Evolutionary conservation across 2,797 vertebrate genomes (phyloP).

Genomic region (Scarus forsteni): DNA sequence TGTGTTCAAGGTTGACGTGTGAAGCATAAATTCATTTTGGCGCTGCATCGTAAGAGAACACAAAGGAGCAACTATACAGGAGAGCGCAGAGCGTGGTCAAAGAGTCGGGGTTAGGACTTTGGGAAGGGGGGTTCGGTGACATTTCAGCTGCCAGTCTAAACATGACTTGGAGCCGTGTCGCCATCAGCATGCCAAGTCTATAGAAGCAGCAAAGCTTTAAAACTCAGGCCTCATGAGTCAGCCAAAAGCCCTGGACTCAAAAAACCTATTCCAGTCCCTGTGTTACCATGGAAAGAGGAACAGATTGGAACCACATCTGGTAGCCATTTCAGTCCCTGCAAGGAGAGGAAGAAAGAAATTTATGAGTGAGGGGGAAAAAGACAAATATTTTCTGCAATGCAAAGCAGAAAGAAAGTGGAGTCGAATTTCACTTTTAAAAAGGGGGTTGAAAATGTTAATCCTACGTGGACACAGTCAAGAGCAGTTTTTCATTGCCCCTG

Average conservation of each 20-base stretch:
- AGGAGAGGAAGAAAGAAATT: constrained; percentile 87
- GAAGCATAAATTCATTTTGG: constrained; percentile 43
- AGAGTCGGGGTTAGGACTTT: constrained; percentile 53
- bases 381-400: constrained; percentile 94
- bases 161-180: constrained; percentile 72
- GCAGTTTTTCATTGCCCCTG: constrained; percentile 31
- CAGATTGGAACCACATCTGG: constrained; percentile 96
- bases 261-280: constrained; percentile 81
- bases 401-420: constrained; percentile 90
- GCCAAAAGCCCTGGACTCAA: constrained; percentile 80
- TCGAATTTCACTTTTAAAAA: constrained; percentile 80
- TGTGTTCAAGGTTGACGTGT: constrained; percentile 32
- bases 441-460: constrained; percentile 72
- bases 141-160: constrained; percentile 81
- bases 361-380: constrained; percentile 91
- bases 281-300: constrained; percentile 85
- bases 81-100: constrained; percentile 54
- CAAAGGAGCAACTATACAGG: constrained; percentile 54
- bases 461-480: constrained; percentile 27
- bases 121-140: constrained; percentile 72
- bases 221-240: constrained; percentile 66
- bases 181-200: constrained; percentile 71
- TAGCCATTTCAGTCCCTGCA: constrained; percentile 89
- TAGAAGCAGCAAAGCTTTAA: constrained; percentile 79
- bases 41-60: constrained; percentile 32